Evolutionary conservation across 2,888 invertebrate species (phyloP).

Genomic region (Drosophila affinis): DNA sequence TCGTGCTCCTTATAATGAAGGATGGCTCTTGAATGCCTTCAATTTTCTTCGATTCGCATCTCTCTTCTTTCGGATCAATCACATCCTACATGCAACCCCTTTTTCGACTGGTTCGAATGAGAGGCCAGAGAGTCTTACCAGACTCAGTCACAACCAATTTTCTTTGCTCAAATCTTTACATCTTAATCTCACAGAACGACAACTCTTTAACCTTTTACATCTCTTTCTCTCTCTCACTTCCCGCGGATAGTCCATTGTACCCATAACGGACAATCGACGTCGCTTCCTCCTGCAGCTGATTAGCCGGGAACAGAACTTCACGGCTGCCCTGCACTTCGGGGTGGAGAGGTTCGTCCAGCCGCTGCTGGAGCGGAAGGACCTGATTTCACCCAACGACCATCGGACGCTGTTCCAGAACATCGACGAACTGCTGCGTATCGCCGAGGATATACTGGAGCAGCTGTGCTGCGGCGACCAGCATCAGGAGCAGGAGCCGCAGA

Average conservation of each 20-base stretch:
- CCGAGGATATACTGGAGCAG: conserved; percentile 92
- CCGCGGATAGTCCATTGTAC: conserved; percentile 82
- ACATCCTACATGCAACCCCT: no score
- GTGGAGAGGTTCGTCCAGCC: conserved; percentile 91
- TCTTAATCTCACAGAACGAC: no score
- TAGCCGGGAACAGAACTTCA: conserved; percentile 91
- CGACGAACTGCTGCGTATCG: conserved; percentile 90
- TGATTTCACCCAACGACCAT: conserved; percentile 91
- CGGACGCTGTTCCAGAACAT: conserved; percentile 92
- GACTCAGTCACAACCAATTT: no score
- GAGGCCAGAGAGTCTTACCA: no score
- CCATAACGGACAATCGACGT: conserved; percentile 86
- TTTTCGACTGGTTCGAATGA: no score
- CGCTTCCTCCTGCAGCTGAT: conserved; percentile 90
- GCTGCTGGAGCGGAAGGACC: conserved; percentile 89
- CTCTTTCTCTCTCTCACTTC: not conserved
- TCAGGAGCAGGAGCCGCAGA: conserved; percentile 88
- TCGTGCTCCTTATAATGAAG: not conserved
- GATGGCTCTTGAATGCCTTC: not conserved
- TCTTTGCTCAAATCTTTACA: no score
- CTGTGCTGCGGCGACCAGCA: conserved; percentile 86
- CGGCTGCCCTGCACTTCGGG: conserved; percentile 91
- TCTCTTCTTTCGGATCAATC: no score
- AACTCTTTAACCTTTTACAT: no score
- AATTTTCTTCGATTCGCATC: not conserved